A percentile compares a stretch with the other conserved stretches of the same genome.
Conservation (phyloP, 2,888 invertebrate genomes). For the Elegia similella region DNA sequence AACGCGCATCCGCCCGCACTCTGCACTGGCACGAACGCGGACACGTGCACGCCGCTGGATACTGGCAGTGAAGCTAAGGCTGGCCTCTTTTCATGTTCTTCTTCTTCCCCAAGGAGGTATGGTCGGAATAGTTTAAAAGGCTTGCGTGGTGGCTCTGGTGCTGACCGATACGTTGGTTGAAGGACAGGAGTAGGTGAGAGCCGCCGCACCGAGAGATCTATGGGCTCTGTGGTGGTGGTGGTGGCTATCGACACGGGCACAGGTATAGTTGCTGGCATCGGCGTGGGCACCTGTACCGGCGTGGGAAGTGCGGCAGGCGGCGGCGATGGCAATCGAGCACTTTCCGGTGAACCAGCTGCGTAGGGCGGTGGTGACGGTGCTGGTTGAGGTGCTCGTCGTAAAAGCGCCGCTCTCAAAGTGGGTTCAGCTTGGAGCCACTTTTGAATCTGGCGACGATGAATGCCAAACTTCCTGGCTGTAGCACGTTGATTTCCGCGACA, state of each 20-base stretch:
- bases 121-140: slow-evolving; percentile 90
- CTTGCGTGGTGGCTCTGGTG: slow-evolving; percentile 70
- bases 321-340: slow-evolving; percentile 70
- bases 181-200: slow-evolving; percentile 61
- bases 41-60: slow-evolving; percentile 60
- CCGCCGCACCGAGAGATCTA: slow-evolving; percentile 62
- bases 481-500: slow-evolving; percentile 95
- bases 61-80: slow-evolving; percentile 63
- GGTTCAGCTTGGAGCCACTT: slow-evolving; percentile 95
- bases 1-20: slow-evolving; percentile 66
- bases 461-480: slow-evolving; percentile 94
- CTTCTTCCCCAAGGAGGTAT: slow-evolving; percentile 84
- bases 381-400: slow-evolving; percentile 71
- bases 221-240: slow-evolving; percentile 46
- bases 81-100: slow-evolving; percentile 65
- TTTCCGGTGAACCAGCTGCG: slow-evolving; percentile 67
- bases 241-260: slow-evolving; percentile 40
- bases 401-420: slow-evolving; percentile 87
- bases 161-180: slow-evolving; percentile 42
- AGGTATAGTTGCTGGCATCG: slow-evolving; percentile 47
- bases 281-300: slow-evolving; percentile 41
- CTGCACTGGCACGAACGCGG: slow-evolving; percentile 74
- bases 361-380: slow-evolving; percentile 75
- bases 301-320: slow-evolving; percentile 55
- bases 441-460: slow-evolving; percentile 94